Evolutionary conservation across 2,113 vertebrate species (phyloP).

Genomic region (Salvelinus namaycush): DNA sequence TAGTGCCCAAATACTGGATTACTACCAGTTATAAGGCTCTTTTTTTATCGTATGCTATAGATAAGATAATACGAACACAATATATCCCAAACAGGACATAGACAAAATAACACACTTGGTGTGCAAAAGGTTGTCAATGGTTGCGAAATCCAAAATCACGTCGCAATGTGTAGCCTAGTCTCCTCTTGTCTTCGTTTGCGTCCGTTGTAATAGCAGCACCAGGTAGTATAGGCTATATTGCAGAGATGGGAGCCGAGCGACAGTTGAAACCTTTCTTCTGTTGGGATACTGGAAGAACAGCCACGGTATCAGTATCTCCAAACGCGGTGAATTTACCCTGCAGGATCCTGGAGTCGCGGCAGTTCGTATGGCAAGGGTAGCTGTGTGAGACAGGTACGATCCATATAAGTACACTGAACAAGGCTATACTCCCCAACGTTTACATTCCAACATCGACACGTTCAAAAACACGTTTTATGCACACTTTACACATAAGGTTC

Average conservation of each 20-base stretch:
- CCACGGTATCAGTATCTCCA: conserved; percentile 56
- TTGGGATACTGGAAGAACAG: conserved; percentile 41
- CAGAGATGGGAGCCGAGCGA: conserved; percentile 55
- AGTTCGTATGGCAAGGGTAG: conserved; percentile 52
- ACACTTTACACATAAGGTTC: not conserved
- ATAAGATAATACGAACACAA: conserved; percentile 22
- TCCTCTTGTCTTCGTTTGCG: conserved; percentile 19
- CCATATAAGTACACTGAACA: conserved; percentile 1
- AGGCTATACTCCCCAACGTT: not conserved
- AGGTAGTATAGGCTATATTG: conserved; percentile 48
- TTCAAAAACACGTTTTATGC: conserved; percentile 12
- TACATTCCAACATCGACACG: conserved; percentile 61
- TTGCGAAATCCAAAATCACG: conserved; percentile 62
- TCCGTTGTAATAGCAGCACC: conserved; percentile 57
- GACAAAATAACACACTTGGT: conserved; percentile 72
- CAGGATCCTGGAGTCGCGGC: conserved; percentile 46
- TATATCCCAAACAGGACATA: conserved; percentile 77
- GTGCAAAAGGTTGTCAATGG: conserved; percentile 71
- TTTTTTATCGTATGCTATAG: conserved; percentile 25
- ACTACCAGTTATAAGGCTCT: conserved; percentile 62
- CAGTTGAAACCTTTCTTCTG: conserved; percentile 50
- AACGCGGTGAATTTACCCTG: conserved; percentile 21
- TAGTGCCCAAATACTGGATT: conserved; percentile 55
- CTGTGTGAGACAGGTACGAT: conserved; percentile 52
- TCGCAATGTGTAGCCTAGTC: conserved; percentile 25